A percentile compares a stretch with the other conserved stretches of the same genome.
Evolutionary conservation across 2,888 invertebrate species (phyloP).

Genomic region (Copidosoma aretas): DNA sequence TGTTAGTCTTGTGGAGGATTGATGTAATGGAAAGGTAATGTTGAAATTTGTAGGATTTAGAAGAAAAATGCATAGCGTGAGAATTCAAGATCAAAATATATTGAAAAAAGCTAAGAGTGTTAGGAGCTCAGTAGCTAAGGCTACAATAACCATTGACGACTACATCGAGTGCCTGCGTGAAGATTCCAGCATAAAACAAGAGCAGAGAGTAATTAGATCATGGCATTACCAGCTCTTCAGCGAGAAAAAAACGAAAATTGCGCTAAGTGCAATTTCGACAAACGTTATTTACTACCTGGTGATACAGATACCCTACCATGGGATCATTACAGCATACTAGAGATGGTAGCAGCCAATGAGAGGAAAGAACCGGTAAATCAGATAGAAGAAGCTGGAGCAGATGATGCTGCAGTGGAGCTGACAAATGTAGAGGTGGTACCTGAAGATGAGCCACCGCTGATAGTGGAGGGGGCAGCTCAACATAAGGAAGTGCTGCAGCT

Average conservation of each 20-base stretch:
- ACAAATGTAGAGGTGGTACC: no score
- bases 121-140: constrained; percentile 22
- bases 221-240: neutral
- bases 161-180: constrained; percentile 29
- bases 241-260: constrained; percentile 30
- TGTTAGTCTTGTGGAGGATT: constrained; percentile 41
- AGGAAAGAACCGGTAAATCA: no score
- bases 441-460: no score
- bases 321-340: neutral
- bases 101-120: neutral
- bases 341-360: no score
- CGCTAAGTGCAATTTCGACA: constrained; percentile 44
- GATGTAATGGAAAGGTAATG: constrained; percentile 44
- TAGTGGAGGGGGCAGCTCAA: no score
- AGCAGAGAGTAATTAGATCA: neutral
- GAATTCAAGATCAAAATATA: neutral
- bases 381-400: no score
- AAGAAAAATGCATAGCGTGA: neutral
- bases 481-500: no score
- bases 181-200: neutral
- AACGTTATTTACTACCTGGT: constrained; percentile 55
- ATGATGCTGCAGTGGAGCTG: no score
- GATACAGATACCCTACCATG: constrained; percentile 39
- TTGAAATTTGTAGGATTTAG: constrained; percentile 47
- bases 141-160: constrained; percentile 38